Percentiles rank a stretch among this genome's conserved stretches.
phyloP scores from a whole-genome alignment of 2,113 vertebrate genomes.

The Percopsis transmontana region DNA sequence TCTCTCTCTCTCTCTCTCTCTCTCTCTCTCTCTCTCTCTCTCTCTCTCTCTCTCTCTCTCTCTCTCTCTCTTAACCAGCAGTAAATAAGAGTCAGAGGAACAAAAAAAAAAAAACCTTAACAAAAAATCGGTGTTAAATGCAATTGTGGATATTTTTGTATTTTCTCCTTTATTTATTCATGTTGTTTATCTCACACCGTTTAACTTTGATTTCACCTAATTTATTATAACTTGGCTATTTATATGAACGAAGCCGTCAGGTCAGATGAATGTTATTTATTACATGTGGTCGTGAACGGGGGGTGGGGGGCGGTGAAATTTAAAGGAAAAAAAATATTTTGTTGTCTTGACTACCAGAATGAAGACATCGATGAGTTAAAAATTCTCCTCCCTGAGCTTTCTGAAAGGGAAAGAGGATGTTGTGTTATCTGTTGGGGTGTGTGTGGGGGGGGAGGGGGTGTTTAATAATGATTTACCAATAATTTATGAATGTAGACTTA shows the following conservation, averaged over 20 bases:
- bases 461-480: conserved; percentile 77
- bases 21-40: conserved; percentile 56
- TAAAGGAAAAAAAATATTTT: conserved; percentile 70
- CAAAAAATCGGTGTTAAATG: conserved; percentile 80
- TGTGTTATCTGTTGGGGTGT: conserved; percentile 72
- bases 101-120: conserved; percentile 35
- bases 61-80: conserved; percentile 73
- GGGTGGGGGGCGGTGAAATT: conserved; percentile 69
- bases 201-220: conserved; percentile 74
- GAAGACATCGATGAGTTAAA: conserved; percentile 74
- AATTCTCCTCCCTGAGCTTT: conserved; percentile 75
- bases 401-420: conserved; percentile 68
- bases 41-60: conserved; percentile 62
- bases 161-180: conserved; percentile 76
- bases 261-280: conserved; percentile 85
- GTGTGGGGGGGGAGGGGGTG: not conserved
- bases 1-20: conserved; percentile 23
- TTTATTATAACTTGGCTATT: conserved; percentile 86
- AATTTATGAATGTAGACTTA: conserved; percentile 92
- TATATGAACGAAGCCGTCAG: conserved; percentile 84
- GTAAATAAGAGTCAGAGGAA: conserved; percentile 75
- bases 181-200: conserved; percentile 66
- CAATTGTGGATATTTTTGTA: conserved; percentile 93
- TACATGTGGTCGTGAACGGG: conserved; percentile 80
- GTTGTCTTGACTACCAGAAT: conserved; percentile 73